Evolutionary conservation across 2,888 invertebrate genomes (phyloP).

Genomic region (Rhagonycha fulva): DNA sequence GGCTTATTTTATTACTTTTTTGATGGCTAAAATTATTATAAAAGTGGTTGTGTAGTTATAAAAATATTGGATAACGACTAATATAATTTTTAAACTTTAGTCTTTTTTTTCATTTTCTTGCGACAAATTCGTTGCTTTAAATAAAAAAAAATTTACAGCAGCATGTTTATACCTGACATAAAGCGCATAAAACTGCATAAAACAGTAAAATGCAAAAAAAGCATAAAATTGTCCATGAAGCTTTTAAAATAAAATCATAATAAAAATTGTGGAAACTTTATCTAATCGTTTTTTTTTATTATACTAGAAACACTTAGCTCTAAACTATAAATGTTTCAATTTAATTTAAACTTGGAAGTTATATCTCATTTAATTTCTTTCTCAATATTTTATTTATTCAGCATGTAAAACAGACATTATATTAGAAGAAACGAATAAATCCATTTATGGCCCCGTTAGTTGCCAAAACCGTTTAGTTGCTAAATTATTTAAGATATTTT

Average conservation of each 20-base stretch:
- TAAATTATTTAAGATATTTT: background rate
- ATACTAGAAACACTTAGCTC: background rate
- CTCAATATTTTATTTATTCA: background rate
- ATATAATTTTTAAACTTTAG: too few relatives aligned
- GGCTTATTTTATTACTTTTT: too few relatives aligned
- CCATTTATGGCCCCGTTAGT: background rate
- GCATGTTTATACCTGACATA: too few relatives aligned
- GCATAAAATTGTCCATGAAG: too few relatives aligned
- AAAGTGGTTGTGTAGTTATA: too few relatives aligned
- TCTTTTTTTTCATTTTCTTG: too few relatives aligned
- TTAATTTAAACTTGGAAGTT: background rate
- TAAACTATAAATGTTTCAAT: background rate
- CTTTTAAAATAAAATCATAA: background rate
- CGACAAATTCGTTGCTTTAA: too few relatives aligned
- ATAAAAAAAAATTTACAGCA: too few relatives aligned
- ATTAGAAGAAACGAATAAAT: background rate
- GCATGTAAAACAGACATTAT: background rate
- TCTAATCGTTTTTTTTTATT: background rate
- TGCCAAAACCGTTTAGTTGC: background rate
- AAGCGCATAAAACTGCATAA: too few relatives aligned
- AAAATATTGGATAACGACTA: too few relatives aligned
- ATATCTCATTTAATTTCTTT: background rate
- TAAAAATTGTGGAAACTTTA: background rate
- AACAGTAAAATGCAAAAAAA: too few relatives aligned
- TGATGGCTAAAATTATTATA: too few relatives aligned